Percentiles rank a stretch among this genome's conserved stretches.
These are phyloP conservation scores for Apis florea DNA, from an alignment of 1,140 invertebrate genomes.

Conservation along the genomic window DNA sequence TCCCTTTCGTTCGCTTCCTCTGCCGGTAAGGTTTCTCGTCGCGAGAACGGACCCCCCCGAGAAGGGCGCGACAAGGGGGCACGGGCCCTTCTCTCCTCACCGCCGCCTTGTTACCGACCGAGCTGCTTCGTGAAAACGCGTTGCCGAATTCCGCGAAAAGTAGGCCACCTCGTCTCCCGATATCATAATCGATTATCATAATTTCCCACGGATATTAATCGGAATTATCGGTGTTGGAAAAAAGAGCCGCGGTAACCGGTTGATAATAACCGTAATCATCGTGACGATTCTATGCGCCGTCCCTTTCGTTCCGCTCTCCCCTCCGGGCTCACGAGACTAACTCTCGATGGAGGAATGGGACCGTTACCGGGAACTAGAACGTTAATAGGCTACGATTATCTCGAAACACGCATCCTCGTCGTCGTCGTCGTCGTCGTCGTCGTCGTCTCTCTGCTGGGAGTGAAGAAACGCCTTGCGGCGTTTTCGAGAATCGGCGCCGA, in stretches of 20 bases:
- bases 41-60: constrained; percentile 31
- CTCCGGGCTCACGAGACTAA: neutral
- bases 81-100: neutral
- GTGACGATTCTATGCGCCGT: neutral
- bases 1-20: constrained; percentile 25
- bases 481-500: neutral
- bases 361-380: constrained; percentile 28
- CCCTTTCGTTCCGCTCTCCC: constrained; percentile 19
- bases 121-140: neutral
- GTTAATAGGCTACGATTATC: constrained; percentile 38
- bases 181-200: no score
- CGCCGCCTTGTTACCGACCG: no score
- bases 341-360: neutral
- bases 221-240: neutral
- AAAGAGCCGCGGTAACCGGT: neutral
- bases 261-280: constrained; percentile 17
- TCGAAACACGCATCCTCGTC: no score
- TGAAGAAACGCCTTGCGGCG: neutral
- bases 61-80: neutral
- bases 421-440: no score
- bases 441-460: constrained; percentile 24
- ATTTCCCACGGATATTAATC: neutral
- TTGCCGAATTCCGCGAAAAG: neutral
- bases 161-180: neutral
- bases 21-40: constrained; percentile 45